Percentiles rank a stretch among this genome's conserved stretches.
phyloP scores from a whole-genome alignment of 2,797 vertebrate genomes.

The Heliangelus exortis region DNA sequence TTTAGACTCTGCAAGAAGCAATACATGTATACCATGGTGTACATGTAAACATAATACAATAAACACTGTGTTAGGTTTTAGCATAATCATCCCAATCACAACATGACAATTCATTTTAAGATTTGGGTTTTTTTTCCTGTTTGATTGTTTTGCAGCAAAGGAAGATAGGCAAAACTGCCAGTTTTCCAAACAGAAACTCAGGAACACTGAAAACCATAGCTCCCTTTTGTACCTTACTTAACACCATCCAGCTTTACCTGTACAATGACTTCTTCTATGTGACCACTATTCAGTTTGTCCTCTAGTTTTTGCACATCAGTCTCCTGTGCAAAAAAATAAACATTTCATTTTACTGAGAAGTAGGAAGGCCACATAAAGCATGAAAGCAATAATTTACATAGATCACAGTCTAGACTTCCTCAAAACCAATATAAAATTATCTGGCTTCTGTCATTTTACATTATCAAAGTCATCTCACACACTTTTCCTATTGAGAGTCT shows the following conservation, averaged over 20 bases:
- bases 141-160: neutral
- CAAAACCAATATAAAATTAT: neutral
- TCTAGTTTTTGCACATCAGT: conserved; percentile 86
- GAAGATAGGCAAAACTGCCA: neutral
- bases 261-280: conserved; percentile 92
- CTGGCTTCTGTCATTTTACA: neutral
- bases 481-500: neutral
- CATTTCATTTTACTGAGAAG: neutral
- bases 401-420: neutral
- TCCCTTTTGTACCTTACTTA: neutral
- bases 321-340: conserved; percentile 81
- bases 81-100: neutral
- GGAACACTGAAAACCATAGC: neutral
- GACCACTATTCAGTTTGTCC: conserved; percentile 87
- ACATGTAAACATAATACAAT: neutral
- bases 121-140: neutral
- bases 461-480: neutral
- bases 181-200: neutral
- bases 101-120: neutral
- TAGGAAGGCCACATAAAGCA: neutral
- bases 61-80: neutral
- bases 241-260: conserved; percentile 81
- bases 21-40: neutral
- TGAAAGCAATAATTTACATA: neutral
- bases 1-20: neutral